Percentiles rank a stretch among this genome's conserved stretches.
Evolutionary conservation across 2,797 vertebrate species (phyloP).

Genomic region (Mionectes olivaceus): DNA sequence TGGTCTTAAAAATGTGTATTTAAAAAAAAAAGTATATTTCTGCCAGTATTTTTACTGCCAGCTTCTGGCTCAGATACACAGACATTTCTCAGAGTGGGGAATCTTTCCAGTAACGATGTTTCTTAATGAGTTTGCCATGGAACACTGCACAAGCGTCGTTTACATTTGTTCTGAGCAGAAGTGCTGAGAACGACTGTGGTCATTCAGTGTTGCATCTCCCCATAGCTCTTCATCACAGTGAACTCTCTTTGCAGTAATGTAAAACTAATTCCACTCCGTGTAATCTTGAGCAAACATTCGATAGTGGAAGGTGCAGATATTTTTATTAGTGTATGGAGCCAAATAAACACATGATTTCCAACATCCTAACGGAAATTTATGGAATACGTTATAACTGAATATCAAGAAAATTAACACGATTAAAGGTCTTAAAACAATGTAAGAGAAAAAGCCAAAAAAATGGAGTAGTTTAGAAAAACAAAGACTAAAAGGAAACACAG

Average conservation of each 20-base stretch:
- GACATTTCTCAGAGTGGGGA: neutral
- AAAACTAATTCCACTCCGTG: neutral
- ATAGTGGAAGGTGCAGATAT: neutral
- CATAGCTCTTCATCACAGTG: neutral
- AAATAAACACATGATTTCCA: neutral
- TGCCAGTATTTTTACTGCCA: neutral
- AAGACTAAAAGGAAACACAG: neutral
- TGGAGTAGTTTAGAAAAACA: neutral
- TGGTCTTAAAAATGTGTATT: constrained; percentile 8
- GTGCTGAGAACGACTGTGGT: neutral
- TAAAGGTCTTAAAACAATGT: neutral
- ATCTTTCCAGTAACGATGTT: neutral
- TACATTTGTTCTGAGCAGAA: neutral
- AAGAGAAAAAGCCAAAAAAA: neutral
- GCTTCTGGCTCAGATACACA: neutral
- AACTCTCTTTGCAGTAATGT: neutral
- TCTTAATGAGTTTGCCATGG: constrained; percentile 17
- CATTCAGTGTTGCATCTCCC: neutral
- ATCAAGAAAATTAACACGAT: neutral
- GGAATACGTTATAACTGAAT: neutral
- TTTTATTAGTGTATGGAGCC: neutral
- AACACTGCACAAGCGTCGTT: neutral
- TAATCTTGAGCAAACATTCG: neutral
- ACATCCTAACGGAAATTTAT: neutral
- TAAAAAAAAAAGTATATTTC: neutral